These are phyloP conservation scores for Thymallus thymallus DNA, from an alignment of 2,113 vertebrate genomes.

Conservation along the genomic window DNA sequence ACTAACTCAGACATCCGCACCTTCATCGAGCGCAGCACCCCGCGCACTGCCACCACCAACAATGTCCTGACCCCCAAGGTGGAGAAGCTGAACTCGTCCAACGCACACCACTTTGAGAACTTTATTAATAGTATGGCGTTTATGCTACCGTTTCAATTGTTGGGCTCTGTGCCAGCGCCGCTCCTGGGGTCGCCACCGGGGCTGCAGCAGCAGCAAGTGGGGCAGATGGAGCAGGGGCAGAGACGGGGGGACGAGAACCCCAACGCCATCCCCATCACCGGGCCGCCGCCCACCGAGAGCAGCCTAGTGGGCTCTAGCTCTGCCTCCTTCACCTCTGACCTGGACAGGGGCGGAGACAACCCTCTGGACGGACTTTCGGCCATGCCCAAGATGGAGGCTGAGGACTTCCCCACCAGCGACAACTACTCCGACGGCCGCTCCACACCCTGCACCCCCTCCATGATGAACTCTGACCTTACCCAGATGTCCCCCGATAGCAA, in stretches of 20 bases:
- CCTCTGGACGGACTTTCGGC: conserved; percentile 66
- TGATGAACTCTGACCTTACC: conserved; percentile 80
- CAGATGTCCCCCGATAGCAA: conserved; percentile 84
- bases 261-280: conserved; percentile 64
- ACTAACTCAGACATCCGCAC: conserved; percentile 91
- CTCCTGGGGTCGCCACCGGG: conserved; percentile 83
- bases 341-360: conserved; percentile 70
- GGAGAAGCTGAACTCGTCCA: conserved; percentile 79
- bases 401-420: conserved; percentile 81
- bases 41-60: conserved; percentile 59
- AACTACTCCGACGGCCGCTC: conserved; percentile 76
- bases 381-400: conserved; percentile 77
- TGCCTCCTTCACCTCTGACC: conserved; percentile 74
- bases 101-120: conserved; percentile 91
- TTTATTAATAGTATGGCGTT: conserved; percentile 93
- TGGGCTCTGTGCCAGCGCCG: conserved; percentile 85
- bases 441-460: conserved; percentile 74
- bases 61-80: conserved; percentile 57
- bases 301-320: conserved; percentile 73
- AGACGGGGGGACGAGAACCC: conserved; percentile 57
- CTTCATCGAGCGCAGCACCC: conserved; percentile 90
- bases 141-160: conserved; percentile 93
- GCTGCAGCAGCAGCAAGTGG: conserved; percentile 70
- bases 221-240: conserved; percentile 55
- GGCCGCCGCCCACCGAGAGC: conserved; percentile 70